These are phyloP conservation scores for Tringa solitaria DNA, from an alignment of 2,113 vertebrate species.

Conservation along the genomic window DNA sequence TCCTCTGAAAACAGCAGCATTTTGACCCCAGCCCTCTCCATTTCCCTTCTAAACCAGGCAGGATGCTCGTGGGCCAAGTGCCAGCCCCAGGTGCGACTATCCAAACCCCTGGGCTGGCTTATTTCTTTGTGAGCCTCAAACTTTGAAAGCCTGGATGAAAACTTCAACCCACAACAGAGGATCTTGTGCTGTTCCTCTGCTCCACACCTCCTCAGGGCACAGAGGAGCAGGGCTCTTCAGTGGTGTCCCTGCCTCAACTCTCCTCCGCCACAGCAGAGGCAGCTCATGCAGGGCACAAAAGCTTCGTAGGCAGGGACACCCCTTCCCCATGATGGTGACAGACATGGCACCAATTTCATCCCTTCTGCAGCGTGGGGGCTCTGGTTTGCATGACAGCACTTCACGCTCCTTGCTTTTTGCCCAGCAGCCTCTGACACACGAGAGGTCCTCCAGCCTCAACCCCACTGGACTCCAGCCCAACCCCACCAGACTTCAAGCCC, in stretches of 20 bases:
- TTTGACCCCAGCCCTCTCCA: not conserved
- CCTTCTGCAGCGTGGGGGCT: not conserved
- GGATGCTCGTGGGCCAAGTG: not conserved
- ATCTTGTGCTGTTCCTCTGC: not conserved
- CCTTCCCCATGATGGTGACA: not conserved
- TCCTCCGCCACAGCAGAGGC: not conserved
- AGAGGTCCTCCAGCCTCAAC: not conserved
- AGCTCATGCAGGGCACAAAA: fast-evolving
- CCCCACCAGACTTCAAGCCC: not conserved
- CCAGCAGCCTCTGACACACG: not conserved
- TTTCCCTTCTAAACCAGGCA: not conserved
- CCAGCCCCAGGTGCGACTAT: not conserved
- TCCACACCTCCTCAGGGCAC: too few species aligned
- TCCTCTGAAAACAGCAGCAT: not conserved
- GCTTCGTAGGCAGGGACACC: not conserved
- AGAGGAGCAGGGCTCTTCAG: not conserved
- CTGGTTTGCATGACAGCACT: not conserved
- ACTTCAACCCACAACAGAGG: not conserved
- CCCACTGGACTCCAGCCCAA: not conserved
- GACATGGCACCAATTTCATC: fast-evolving
- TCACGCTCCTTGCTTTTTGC: not conserved
- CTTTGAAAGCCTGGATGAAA: not conserved
- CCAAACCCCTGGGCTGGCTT: not conserved
- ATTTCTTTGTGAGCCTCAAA: not conserved
- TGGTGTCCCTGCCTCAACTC: not conserved